Conservation (phyloP, 2,888 invertebrate species). For the Deilephila porcellus region DNA sequence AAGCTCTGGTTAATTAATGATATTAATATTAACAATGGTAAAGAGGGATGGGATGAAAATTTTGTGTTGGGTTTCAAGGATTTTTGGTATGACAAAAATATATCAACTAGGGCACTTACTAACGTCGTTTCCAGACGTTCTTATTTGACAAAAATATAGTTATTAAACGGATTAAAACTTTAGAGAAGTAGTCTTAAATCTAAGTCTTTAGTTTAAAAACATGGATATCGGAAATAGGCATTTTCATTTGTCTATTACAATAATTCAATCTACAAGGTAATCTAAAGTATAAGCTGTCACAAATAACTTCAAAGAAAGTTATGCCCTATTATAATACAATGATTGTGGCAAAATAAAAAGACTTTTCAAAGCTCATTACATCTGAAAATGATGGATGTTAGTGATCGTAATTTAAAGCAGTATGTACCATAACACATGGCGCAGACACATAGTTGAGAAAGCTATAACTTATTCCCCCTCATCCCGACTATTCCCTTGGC, state of each 20-base stretch:
- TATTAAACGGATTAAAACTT: too few species aligned
- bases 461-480: constrained; percentile 80
- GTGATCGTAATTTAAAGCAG: constrained; percentile 70
- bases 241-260: too few species aligned
- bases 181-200: too few species aligned
- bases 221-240: too few species aligned
- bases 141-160: too few species aligned
- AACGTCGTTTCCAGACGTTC: too few species aligned
- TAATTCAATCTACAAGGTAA: too few species aligned
- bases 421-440: constrained; percentile 78
- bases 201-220: too few species aligned
- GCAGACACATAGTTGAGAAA: constrained; percentile 81
- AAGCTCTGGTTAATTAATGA: constrained; percentile 56
- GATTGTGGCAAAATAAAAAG: background rate
- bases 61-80: background rate
- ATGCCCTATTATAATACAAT: background rate
- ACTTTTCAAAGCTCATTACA: constrained; percentile 40
- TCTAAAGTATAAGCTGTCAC: too few species aligned
- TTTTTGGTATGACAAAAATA: background rate
- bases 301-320: too few species aligned
- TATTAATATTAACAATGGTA: constrained; percentile 35
- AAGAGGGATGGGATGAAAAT: background rate
- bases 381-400: constrained; percentile 33
- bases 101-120: too few species aligned
- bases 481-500: constrained; percentile 82